Evolutionary conservation across 2,113 vertebrate species (phyloP), one percentile per base, ranked within the genome.

Genomic region (Scortum barcoo): DNA sequence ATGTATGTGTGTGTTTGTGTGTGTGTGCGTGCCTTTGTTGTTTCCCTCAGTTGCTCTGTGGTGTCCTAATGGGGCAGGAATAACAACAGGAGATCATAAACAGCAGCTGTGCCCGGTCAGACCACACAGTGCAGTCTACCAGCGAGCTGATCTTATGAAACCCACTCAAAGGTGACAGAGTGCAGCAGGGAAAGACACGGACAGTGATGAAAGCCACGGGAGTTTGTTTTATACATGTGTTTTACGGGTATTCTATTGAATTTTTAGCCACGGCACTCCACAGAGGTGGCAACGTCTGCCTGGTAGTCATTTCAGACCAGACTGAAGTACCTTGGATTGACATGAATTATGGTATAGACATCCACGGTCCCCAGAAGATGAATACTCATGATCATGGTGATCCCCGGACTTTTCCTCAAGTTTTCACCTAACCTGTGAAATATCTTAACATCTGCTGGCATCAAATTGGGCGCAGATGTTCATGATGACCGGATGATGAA

Each of bases 11-110:
- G 58, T 26, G 36, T 62, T 58, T 48, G 66, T 66, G 42, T 78
- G 81, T 69, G 57, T 67, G 72, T 30, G 28, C 26, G 53, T 24
- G 81, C 44, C 82, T 90, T 87, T 90, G 76, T 80, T 80, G 88
- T 80, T 72, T 84, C 85, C 74, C 87, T 90, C 83, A 83, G 88
- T 88, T 89, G 85, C 89, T 91, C 76, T 66, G 66, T 65, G 71
- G 69, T 76, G 75, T 87, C 86, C 89, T 91, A 81, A 90, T 87
- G 83, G 81, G 14, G 69, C 78, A 90, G 80, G 69, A 88, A 76
- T 76, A 91, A 89, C 90, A 92, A 89, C 93, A 88, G 88, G 89
- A 87, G 82, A 90, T 88, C 89, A 81, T 79, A 93, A 90, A 91
- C 71, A 89, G 90, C 93, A 93, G 93, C 93, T 91, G 93, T 89